Evolutionary conservation across 2,797 vertebrate species (phyloP).

Genomic region (Clarias pachynema): DNA sequence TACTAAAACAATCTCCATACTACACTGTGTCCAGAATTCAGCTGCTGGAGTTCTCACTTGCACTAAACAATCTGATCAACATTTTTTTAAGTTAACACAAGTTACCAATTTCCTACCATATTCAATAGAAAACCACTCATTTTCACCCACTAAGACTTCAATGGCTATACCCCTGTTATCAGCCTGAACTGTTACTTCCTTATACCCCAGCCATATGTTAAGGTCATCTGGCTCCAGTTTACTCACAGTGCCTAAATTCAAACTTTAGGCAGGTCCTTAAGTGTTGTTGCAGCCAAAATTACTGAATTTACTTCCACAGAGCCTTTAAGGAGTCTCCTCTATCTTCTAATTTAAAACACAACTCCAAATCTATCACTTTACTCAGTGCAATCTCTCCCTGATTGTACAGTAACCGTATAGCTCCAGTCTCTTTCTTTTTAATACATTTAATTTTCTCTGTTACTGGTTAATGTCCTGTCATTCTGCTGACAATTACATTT

Average conservation of each 20-base stretch:
- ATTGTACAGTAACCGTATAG: neutral
- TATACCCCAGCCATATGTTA: neutral
- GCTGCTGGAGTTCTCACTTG: neutral
- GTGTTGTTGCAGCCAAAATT: neutral
- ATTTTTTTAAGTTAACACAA: neutral
- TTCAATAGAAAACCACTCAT: conserved; percentile 8
- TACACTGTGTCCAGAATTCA: neutral
- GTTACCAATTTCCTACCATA: neutral
- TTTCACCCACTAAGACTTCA: conserved; percentile 9
- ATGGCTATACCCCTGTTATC: neutral
- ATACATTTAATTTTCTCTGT: neutral
- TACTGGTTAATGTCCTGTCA: neutral
- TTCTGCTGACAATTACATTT: neutral
- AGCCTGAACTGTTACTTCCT: neutral
- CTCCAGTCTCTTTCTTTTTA: neutral
- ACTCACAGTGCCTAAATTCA: neutral
- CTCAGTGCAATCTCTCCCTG: neutral
- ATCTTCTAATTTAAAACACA: neutral
- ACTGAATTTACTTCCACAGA: neutral
- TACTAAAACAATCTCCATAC: neutral
- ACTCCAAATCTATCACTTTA: neutral
- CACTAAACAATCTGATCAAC: neutral
- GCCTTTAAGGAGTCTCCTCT: neutral
- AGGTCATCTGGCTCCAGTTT: conserved; percentile 14
- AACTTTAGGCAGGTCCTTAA: neutral